phyloP scores from a whole-genome alignment of 2,113 vertebrate species.

The Rhadina sibilatrix region DNA sequence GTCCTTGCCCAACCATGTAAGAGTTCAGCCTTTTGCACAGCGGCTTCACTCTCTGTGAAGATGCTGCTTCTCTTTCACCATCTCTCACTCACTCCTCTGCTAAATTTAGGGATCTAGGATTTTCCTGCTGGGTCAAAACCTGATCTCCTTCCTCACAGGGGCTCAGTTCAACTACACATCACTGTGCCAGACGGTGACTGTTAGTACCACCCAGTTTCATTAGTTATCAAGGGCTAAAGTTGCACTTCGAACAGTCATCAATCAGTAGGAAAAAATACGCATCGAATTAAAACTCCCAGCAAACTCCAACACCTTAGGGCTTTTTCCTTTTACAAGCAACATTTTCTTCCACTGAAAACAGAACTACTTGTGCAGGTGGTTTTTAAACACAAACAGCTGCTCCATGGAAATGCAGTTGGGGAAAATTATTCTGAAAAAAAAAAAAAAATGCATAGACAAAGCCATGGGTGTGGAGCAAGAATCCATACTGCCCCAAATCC shows the following conservation, averaged over 20 bases:
- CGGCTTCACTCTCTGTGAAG: background rate
- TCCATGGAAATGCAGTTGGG: slow-evolving; percentile 58
- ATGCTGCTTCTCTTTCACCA: background rate
- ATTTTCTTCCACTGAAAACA: slow-evolving; percentile 75
- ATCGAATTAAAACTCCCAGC: slow-evolving; percentile 72
- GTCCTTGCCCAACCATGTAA: background rate
- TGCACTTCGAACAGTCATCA: slow-evolving; percentile 72
- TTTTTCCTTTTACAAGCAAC: slow-evolving; percentile 74
- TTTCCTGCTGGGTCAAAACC: slow-evolving; percentile 59
- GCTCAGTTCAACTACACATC: slow-evolving; percentile 34
- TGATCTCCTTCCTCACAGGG: slow-evolving; percentile 17
- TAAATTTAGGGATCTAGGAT: slow-evolving; percentile 10
- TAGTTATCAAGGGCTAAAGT: slow-evolving; percentile 69
- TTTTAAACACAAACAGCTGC: slow-evolving; percentile 79
- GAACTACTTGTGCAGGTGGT: slow-evolving; percentile 75
- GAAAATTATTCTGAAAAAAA: slow-evolving; percentile 49
- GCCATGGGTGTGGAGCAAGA: slow-evolving; percentile 54
- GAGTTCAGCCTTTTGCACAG: background rate
- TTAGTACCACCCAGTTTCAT: slow-evolving; percentile 57
- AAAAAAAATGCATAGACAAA: slow-evolving; percentile 51
- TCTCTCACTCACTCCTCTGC: background rate
- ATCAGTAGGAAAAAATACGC: slow-evolving; percentile 71
- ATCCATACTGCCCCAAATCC: slow-evolving; percentile 39
- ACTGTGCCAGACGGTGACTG: slow-evolving; percentile 33
- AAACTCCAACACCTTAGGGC: slow-evolving; percentile 66